Evolutionary conservation across 2,113 vertebrate species (phyloP), one percentile per base, ranked within the genome.

Genomic region (Pelmatolapia mariae): DNA sequence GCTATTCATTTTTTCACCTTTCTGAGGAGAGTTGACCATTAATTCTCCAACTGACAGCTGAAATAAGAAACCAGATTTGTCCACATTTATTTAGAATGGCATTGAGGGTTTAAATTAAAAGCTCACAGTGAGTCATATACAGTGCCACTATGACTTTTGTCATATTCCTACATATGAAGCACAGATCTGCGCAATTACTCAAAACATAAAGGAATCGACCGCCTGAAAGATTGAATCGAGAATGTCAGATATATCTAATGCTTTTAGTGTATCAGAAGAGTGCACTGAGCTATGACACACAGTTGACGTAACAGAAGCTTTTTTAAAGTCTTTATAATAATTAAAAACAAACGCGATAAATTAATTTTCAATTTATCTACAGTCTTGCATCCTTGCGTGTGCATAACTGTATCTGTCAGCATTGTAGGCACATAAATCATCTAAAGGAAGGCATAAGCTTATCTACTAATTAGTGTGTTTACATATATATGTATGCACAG

Each of bases 371-470:
- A 52, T 19, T 86, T 22, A 59, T 73, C 79, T 10, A 36, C 22
- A 81, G n/a, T 43, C 83, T 40, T n/a, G 56, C 57, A 57, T 80
- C 29, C 2, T 16, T 6, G 47, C 15, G 16, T 81, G 81, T 26
- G 38, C 80, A 66, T 66, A 57, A 33, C 86, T 76, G 29, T 57
- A 86, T 82, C 89, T 88, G 79, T 94, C 90, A 92, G 63, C 66
- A 45, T 71, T 83, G 50, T 57, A 61, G 66, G 38, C 50, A 10
- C 82, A 85, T 93, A 91, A 86, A 89, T 89, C 82, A 73, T 68
- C 4, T 57, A 80, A 88, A 87, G 87, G 87, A 94, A 93, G 85
- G 54, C 92, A 86, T 31, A 38, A 82, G 61, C 82, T 53, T 83
- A 90, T 88, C 50, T 50, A 73, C 81, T 90, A 88, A 92, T 92